Evolutionary conservation across 1,140 invertebrate genomes (phyloP).

Genomic region (Berghia stephanieae): DNA sequence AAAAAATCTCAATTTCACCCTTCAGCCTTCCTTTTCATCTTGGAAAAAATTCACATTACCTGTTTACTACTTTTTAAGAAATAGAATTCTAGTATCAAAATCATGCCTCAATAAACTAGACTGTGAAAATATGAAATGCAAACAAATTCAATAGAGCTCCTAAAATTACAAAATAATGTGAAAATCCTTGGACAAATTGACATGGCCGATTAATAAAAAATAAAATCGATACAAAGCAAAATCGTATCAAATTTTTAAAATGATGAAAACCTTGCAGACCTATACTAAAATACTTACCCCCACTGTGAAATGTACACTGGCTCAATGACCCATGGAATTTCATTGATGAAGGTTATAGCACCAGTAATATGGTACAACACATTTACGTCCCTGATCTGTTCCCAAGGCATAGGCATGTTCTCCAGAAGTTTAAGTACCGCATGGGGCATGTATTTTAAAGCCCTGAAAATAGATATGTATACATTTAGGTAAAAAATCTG

Average conservation of each 20-base stretch:
- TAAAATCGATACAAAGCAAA: neutral
- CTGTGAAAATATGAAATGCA: no score
- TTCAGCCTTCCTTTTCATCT: no score
- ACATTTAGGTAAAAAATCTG: no score
- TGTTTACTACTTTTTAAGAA: no score
- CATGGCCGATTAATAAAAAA: neutral
- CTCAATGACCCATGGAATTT: conserved; percentile 99
- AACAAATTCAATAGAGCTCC: no score
- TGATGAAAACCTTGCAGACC: neutral
- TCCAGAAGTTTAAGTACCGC: conserved; percentile 98
- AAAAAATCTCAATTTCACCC: no score
- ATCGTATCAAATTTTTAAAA: neutral
- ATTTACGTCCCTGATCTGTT: conserved; percentile 98
- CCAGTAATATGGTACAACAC: conserved; percentile 98
- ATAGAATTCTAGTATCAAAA: no score
- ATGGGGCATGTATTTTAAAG: conserved; percentile 99
- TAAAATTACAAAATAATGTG: no score
- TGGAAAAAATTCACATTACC: no score
- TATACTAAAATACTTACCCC: conserved; percentile 79
- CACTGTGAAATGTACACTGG: conserved; percentile 99
- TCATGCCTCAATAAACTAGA: no score
- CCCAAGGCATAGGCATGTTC: conserved; percentile 99
- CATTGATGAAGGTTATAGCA: conserved; percentile 99
- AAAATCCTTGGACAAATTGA: neutral
- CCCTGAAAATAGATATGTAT: conserved; percentile 72